These are phyloP conservation scores for Ichneumoninae sp. DNA, from an alignment of 2,888 invertebrate species.

Conservation along the genomic window DNA sequence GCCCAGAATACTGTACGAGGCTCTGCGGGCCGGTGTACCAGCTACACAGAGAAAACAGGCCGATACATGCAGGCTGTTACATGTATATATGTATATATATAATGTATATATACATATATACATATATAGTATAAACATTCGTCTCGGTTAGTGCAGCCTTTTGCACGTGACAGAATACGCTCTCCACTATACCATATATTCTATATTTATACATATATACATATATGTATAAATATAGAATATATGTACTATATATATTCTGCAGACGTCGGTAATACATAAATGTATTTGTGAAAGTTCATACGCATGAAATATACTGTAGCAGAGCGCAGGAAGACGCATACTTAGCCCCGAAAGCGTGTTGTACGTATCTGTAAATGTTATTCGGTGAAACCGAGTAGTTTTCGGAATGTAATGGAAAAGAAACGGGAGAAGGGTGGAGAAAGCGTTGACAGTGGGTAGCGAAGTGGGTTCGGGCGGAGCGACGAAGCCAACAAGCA, in stretches of 20 bases:
- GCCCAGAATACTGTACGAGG: constrained; percentile 59
- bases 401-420: constrained; percentile 4
- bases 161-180: constrained; percentile 55
- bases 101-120: not conserved
- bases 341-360: constrained; percentile 40
- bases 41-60: constrained; percentile 26
- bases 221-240: not conserved
- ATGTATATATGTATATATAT: not conserved
- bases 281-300: constrained; percentile 35
- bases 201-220: not conserved
- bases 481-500: not conserved
- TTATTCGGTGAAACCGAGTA: constrained; percentile 16
- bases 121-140: constrained; percentile 30
- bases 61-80: constrained; percentile 24
- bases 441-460: not conserved
- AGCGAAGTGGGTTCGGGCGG: not conserved
- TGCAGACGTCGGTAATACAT: constrained; percentile 32
- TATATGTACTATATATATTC: constrained; percentile 34
- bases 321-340: constrained; percentile 16
- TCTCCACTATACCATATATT: constrained; percentile 4
- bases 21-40: constrained; percentile 31
- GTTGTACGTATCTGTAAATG: constrained; percentile 48
- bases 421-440: not conserved
- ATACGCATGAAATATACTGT: constrained; percentile 6
- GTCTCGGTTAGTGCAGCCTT: constrained; percentile 31